Conservation (phyloP, 2,113 vertebrate genomes). For the Paradoxurus hermaphroditus region DNA sequence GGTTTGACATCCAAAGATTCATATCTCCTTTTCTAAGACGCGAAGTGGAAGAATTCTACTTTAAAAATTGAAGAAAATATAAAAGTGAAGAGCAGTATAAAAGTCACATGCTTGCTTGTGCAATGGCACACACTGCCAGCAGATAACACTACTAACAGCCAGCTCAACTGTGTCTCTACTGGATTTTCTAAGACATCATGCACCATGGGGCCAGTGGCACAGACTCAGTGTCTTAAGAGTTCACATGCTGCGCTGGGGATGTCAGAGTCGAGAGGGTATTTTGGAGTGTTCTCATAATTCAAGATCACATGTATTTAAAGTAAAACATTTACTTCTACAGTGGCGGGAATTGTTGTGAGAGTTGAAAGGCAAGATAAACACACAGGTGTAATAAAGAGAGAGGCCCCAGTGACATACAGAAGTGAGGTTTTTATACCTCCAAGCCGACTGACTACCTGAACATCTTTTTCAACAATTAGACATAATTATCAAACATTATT, state of each 20-base stretch:
- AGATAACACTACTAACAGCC: fast-evolving
- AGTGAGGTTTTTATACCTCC: background rate
- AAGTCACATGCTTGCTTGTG: background rate
- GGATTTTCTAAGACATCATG: fast-evolving
- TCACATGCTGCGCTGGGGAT: background rate
- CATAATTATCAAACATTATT: background rate
- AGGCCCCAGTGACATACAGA: background rate
- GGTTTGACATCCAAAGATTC: background rate
- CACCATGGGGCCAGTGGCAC: too few relatives aligned
- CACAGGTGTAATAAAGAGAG: background rate
- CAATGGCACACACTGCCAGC: too few relatives aligned
- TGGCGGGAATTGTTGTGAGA: background rate
- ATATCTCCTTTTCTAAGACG: background rate
- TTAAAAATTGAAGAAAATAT: background rate
- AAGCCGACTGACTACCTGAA: background rate
- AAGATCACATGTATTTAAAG: background rate
- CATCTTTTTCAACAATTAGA: background rate
- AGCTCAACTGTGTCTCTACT: fast-evolving
- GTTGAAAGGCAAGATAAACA: background rate
- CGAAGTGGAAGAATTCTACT: background rate
- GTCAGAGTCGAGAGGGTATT: background rate
- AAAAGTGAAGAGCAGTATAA: background rate
- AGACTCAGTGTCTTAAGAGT: background rate
- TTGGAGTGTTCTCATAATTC: background rate
- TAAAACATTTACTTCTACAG: background rate